Percentiles rank a stretch among this genome's conserved stretches.
phyloP scores from a whole-genome alignment of 1,140 invertebrate genomes.

The Meloidogyne exigua region DNA sequence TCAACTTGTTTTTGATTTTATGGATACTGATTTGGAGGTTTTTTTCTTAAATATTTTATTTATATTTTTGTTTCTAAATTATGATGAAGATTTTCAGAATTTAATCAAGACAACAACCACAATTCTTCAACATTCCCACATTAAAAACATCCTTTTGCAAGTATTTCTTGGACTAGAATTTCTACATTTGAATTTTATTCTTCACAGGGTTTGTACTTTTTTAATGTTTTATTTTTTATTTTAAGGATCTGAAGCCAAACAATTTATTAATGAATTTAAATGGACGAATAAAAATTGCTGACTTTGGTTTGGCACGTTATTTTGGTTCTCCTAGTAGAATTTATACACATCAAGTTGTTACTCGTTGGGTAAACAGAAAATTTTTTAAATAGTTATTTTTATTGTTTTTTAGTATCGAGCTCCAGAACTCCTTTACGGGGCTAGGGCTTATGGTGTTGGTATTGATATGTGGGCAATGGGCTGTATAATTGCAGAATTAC shows the following conservation, averaged over 20 bases:
- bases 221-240: constrained; percentile 30
- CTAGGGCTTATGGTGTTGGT: constrained; percentile 85
- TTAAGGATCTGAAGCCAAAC: constrained; percentile 92
- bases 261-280: constrained; percentile 89
- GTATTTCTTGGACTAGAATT: constrained; percentile 91
- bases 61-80: too few species aligned
- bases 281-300: constrained; percentile 90
- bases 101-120: constrained; percentile 73
- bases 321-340: constrained; percentile 92
- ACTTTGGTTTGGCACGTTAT: constrained; percentile 96
- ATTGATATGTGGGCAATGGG: constrained; percentile 99
- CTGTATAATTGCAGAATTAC: constrained; percentile 91
- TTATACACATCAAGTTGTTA: constrained; percentile 98
- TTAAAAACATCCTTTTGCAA: constrained; percentile 93
- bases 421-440: constrained; percentile 92
- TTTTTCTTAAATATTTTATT: not conserved
- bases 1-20: constrained; percentile 98
- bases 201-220: constrained; percentile 75
- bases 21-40: constrained; percentile 97
- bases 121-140: constrained; percentile 84
- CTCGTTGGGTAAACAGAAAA: constrained; percentile 67
- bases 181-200: constrained; percentile 90
- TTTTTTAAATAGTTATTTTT: not conserved
- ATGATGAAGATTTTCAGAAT: constrained; percentile 65
- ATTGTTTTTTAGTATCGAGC: constrained; percentile 42